Conservation (phyloP, 2,113 vertebrate species). For the Eublepharis macularius region DNA sequence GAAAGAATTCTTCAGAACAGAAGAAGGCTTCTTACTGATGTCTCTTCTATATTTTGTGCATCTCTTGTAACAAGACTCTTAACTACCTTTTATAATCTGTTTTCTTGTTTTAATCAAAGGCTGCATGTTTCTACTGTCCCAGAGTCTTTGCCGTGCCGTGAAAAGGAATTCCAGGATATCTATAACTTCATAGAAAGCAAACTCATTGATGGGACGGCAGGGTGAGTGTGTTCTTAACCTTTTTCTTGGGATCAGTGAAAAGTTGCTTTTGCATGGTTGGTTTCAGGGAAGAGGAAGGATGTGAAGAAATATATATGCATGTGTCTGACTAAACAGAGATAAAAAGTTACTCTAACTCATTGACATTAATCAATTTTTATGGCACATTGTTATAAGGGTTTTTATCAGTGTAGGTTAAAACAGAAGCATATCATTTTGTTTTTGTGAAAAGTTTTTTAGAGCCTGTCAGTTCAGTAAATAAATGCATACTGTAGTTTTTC, state of each 20-base stretch:
- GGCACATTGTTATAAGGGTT: not conserved
- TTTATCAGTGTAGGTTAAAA: not conserved
- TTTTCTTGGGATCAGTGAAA: not conserved
- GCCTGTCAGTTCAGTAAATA: not conserved
- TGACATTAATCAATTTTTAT: not conserved
- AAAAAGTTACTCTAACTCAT: not conserved
- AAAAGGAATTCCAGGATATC: slow-evolving; percentile 95
- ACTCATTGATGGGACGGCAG: slow-evolving; percentile 89
- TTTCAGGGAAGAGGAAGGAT: not conserved
- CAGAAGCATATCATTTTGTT: not conserved
- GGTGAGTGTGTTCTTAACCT: slow-evolving; percentile 77
- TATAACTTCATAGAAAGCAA: slow-evolving; percentile 97
- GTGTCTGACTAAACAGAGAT: not conserved
- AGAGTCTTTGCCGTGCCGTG: slow-evolving; percentile 92
- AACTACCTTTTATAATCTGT: not conserved
- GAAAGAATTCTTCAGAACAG: not conserved
- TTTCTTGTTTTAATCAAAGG: slow-evolving; percentile 62
- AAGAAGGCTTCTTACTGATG: not conserved
- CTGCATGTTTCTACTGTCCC: slow-evolving; percentile 92
- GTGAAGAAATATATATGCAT: not conserved
- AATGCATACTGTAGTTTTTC: not conserved
- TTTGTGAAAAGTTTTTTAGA: not conserved
- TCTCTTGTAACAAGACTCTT: not conserved
- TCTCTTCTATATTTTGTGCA: not conserved
- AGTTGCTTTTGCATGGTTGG: not conserved